Conservation (phyloP, 2,888 invertebrate species). For the Drosophila peninsularis region DNA sequence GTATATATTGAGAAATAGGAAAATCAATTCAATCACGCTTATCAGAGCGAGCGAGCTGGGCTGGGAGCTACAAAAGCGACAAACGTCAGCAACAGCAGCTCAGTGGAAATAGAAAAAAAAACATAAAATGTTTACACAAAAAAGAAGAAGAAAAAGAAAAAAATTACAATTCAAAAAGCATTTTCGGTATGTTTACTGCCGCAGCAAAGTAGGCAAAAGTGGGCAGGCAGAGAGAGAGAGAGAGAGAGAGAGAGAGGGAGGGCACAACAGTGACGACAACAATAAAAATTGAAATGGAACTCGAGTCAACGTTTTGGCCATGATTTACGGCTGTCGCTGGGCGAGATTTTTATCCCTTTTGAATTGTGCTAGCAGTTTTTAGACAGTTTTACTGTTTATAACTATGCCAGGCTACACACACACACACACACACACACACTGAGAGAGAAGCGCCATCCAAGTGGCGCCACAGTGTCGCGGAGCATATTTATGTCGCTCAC, state of each 20-base stretch:
- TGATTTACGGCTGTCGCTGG: slow-evolving; percentile 68
- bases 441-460: slow-evolving; percentile 39
- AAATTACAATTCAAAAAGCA: slow-evolving; percentile 80
- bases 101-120: slow-evolving; percentile 39
- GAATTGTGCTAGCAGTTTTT: slow-evolving; percentile 69
- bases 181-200: slow-evolving; percentile 77
- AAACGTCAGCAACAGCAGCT: slow-evolving; percentile 66
- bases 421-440: background rate
- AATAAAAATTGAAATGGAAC: slow-evolving; percentile 64
- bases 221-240: background rate
- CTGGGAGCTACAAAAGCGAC: slow-evolving; percentile 48
- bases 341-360: slow-evolving; percentile 71
- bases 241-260: background rate
- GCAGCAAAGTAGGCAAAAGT: slow-evolving; percentile 62
- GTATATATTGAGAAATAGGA: slow-evolving; percentile 57
- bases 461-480: slow-evolving; percentile 66
- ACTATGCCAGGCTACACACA: slow-evolving; percentile 42
- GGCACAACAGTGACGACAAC: slow-evolving; percentile 57
- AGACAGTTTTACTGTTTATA: slow-evolving; percentile 79
- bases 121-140: slow-evolving; percentile 10
- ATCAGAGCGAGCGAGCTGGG: slow-evolving; percentile 50
- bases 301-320: slow-evolving; percentile 58
- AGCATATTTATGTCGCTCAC: slow-evolving; percentile 73
- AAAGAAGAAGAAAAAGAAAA: slow-evolving; percentile 49
- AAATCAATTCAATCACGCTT: slow-evolving; percentile 78